These are phyloP conservation scores for Ophion obscuratus DNA, from an alignment of 2,888 invertebrate species.

Conservation along the genomic window DNA sequence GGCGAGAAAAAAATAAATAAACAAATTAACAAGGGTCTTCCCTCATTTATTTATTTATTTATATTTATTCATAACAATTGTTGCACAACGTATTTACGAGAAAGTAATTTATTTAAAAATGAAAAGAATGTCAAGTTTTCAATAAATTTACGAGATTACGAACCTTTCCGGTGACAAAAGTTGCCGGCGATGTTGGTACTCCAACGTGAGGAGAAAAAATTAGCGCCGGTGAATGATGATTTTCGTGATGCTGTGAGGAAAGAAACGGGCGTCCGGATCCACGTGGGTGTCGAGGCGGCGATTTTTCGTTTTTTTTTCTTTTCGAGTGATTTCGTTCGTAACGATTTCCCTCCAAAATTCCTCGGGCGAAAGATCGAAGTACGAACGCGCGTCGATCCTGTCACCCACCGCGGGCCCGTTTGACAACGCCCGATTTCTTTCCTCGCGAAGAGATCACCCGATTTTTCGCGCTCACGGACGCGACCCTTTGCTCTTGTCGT, in stretches of 20 bases:
- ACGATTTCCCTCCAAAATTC: neutral
- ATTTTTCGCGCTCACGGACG: conserved; percentile 49
- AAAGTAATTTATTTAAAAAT: neutral
- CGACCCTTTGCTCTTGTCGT: conserved; percentile 13
- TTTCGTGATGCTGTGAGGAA: conserved; percentile 38
- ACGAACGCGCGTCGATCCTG: conserved; percentile 34
- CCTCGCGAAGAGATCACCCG: conserved; percentile 46
- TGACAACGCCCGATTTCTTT: conserved; percentile 60
- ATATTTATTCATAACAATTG: neutral
- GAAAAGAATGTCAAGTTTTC: neutral
- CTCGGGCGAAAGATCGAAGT: neutral
- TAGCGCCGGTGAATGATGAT: neutral
- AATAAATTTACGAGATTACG: neutral
- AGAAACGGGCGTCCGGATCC: conserved; percentile 59
- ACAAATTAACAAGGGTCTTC: too few relatives aligned
- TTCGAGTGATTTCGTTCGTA: neutral
- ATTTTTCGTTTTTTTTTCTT: conserved; percentile 26
- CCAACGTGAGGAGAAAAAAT: conserved; percentile 3
- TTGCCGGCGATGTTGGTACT: conserved; percentile 2
- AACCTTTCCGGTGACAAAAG: conserved; percentile 27
- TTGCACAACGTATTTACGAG: neutral
- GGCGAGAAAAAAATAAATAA: too few relatives aligned
- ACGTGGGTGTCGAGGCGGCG: conserved; percentile 57
- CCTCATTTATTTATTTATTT: too few relatives aligned
- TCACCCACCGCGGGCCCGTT: conserved; percentile 58